Evolutionary conservation across 2,113 vertebrate species (phyloP).

Genomic region (Sisor rabdophorus): DNA sequence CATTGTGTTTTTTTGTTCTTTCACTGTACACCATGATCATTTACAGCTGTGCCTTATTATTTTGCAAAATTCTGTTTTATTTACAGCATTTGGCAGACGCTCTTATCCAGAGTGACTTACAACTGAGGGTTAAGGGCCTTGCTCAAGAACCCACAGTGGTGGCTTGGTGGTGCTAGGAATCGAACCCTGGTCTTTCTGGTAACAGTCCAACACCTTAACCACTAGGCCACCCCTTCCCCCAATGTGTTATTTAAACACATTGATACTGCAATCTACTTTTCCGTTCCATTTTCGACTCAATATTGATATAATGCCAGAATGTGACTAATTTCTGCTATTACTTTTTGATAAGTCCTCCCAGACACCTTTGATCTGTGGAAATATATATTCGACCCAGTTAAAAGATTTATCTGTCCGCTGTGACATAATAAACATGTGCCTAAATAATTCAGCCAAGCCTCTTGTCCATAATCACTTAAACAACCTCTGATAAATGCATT

Average conservation of each 20-base stretch:
- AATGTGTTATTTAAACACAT: no score
- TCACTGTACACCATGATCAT: background rate
- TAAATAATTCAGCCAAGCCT: conserved; percentile 18
- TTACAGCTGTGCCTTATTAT: background rate
- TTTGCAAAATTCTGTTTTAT: background rate
- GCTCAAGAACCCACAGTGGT: no score
- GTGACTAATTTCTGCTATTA: background rate
- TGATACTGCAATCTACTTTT: no score
- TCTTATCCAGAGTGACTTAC: no score
- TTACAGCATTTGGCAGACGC: no score
- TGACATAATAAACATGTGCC: conserved; percentile 34
- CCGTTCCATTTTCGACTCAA: no score
- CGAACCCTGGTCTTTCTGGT: no score
- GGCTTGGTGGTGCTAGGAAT: no score
- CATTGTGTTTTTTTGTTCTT: background rate
- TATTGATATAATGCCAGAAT: no score
- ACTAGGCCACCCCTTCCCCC: no score
- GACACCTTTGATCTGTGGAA: conserved; percentile 17
- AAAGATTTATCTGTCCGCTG: conserved; percentile 32
- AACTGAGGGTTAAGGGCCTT: no score
- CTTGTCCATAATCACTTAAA: conserved; percentile 35
- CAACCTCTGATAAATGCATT: conserved; percentile 32
- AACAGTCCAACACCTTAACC: no score
- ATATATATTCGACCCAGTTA: conserved; percentile 36
- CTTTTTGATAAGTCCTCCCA: conserved; percentile 19